Evolutionary conservation across 2,888 invertebrate genomes (phyloP).

Genomic region (Acrobasis consociella): DNA sequence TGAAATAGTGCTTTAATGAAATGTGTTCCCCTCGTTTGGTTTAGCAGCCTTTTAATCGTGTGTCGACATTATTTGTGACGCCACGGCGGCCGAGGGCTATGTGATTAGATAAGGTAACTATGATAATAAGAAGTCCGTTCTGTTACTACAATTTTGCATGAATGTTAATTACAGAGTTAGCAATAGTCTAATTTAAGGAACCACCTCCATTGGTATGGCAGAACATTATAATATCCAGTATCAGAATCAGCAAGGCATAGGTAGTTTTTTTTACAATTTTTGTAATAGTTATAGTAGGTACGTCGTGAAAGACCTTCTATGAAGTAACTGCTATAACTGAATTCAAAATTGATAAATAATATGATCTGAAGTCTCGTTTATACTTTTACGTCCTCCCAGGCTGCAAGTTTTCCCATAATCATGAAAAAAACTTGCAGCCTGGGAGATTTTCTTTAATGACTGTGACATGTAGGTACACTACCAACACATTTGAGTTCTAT

Average conservation of each 20-base stretch:
- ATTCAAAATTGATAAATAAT: background rate
- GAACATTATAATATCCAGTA: too few relatives aligned
- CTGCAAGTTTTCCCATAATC: too few relatives aligned
- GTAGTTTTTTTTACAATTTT: too few relatives aligned
- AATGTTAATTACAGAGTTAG: slow-evolving; percentile 45
- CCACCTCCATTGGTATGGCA: slow-evolving; percentile 2
- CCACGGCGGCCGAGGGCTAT: slow-evolving; percentile 47
- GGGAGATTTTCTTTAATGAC: too few relatives aligned
- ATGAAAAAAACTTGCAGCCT: too few relatives aligned
- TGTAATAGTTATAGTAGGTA: too few relatives aligned
- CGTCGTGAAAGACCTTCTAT: too few relatives aligned
- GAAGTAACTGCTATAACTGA: background rate
- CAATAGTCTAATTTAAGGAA: slow-evolving; percentile 36
- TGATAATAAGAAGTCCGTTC: slow-evolving; percentile 43
- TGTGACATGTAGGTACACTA: too few relatives aligned
- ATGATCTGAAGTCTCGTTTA: too few relatives aligned
- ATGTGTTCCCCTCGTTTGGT: slow-evolving; percentile 72
- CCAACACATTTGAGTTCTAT: too few relatives aligned
- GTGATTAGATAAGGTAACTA: slow-evolving; percentile 51
- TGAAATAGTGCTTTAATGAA: slow-evolving; percentile 77
- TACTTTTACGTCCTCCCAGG: too few relatives aligned
- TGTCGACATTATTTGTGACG: slow-evolving; percentile 29
- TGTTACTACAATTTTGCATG: slow-evolving; percentile 49
- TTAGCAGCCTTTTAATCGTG: slow-evolving; percentile 45
- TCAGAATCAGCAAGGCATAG: too few relatives aligned